Conservation (phyloP, 2,113 vertebrate genomes). For the Hippotragus niger region DNA sequence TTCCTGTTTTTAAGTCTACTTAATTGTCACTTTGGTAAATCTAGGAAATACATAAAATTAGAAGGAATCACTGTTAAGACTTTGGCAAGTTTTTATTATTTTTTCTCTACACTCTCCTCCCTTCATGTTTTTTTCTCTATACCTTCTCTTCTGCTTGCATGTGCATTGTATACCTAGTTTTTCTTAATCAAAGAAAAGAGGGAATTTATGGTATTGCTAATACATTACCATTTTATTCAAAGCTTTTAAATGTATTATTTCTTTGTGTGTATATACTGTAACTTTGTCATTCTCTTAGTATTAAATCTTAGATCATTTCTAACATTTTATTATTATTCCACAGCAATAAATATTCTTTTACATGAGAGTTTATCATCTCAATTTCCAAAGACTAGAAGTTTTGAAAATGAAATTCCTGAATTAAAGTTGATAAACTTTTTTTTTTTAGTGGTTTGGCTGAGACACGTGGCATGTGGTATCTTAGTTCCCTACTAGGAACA, state of each 20-base stretch:
- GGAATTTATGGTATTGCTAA: neutral
- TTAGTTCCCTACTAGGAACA: neutral
- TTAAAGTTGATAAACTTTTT: neutral
- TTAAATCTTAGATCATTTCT: neutral
- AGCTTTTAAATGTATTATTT: neutral
- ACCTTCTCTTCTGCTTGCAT: neutral
- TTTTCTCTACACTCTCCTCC: neutral
- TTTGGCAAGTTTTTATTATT: neutral
- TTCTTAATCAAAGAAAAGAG: neutral
- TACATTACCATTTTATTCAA: neutral
- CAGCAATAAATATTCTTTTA: neutral
- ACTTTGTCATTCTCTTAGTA: neutral
- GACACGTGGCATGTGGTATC: neutral
- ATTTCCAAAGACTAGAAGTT: neutral
- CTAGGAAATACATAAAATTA: neutral
- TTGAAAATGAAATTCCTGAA: slow-evolving; percentile 7
- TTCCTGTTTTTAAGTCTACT: neutral
- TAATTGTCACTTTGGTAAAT: neutral
- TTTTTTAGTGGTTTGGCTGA: neutral
- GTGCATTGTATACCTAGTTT: neutral
- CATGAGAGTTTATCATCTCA: neutral
- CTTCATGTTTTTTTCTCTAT: neutral
- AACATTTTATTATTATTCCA: neutral
- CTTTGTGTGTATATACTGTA: neutral
- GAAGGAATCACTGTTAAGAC: neutral